Base-by-base conservation (phyloP, 2,113 vertebrate species). In the Centrocercus urophasianus region DNA sequence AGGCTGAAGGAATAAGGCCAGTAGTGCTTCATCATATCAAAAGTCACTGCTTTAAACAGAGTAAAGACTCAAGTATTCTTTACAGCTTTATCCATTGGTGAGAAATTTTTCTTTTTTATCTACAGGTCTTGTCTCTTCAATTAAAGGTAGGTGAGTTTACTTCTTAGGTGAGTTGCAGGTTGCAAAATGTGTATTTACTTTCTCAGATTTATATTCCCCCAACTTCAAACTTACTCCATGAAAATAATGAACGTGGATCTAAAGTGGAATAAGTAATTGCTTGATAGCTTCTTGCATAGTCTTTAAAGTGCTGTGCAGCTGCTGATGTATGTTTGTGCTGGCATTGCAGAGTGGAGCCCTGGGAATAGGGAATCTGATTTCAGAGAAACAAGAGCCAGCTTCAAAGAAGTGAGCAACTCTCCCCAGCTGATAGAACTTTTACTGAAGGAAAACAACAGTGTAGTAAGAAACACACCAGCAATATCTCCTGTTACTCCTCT, bases 311-410 rank as follows among this genome's bases (percentile, higher is more conserved):
- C 88, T 94, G 69, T 97, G 97, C 96, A 98, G 97, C 98, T 97
- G 96, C 95, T 97, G 97, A 96, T 97, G 91, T 98, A 86, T 98
- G 97, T 98, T 98, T 98, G 96, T 98, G 91, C 97, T 98, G 98
- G 96, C 97, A 97, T 97, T 97, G 85, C 81, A 70, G 97, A 98
- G 90, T 90, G 89, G 95, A 97, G 96, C 95, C 93, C 95, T 97
- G 97, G 97, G 96, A 98, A 98, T 97, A 98, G 86, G 95, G 97
- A 98, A 97, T 98, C 97, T 97, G 96, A 97, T 98, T 98, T 98
- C 96, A 97, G 96, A 98, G 98, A 98, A 98, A 98, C 92, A 96
- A 97, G 96, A 98, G 94, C 97, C 97, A 83, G 88, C 97, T 98
- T 98, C 97, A 98, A 98, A 98, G 97, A 97, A 96, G 88, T 96